Evolutionary conservation across 1,140 invertebrate genomes (phyloP).

Genomic region (Drosophila paulistorum): DNA sequence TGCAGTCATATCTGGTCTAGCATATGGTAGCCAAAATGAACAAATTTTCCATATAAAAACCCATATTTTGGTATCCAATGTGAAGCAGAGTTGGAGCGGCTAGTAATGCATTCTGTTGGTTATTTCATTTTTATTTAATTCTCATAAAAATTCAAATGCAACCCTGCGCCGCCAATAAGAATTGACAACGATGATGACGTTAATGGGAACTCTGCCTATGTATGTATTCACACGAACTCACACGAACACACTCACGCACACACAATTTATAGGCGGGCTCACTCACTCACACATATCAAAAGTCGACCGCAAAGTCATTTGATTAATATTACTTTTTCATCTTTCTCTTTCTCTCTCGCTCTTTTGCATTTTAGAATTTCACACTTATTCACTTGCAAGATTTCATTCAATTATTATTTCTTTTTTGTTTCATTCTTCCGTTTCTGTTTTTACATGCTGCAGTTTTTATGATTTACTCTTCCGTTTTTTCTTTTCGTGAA

Average conservation of each 20-base stretch:
- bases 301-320: constrained; percentile 79
- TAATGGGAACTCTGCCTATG: constrained; percentile 73
- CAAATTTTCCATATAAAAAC: neutral
- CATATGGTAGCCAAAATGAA: constrained; percentile 9
- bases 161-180: constrained; percentile 78
- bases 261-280: constrained; percentile 15
- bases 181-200: constrained; percentile 82
- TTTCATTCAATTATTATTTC: constrained; percentile 40
- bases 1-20: neutral
- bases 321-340: constrained; percentile 69
- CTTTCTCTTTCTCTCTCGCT: constrained; percentile 29
- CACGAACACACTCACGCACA: constrained; percentile 43
- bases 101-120: constrained; percentile 13
- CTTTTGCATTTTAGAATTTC: constrained; percentile 66
- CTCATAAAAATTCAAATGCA: constrained; percentile 60
- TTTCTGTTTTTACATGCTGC: constrained; percentile 21
- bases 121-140: constrained; percentile 40
- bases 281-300: constrained; percentile 45
- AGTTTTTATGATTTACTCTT: constrained; percentile 32
- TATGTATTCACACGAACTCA: constrained; percentile 64
- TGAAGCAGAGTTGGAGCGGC: neutral
- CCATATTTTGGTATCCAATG: neutral
- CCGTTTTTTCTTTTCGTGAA: constrained; percentile 8
- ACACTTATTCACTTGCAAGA: constrained; percentile 59
- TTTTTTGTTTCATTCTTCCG: neutral